These are phyloP conservation scores for Ennomos fuscantarius DNA, from an alignment of 2,888 invertebrate genomes.

Conservation along the genomic window DNA sequence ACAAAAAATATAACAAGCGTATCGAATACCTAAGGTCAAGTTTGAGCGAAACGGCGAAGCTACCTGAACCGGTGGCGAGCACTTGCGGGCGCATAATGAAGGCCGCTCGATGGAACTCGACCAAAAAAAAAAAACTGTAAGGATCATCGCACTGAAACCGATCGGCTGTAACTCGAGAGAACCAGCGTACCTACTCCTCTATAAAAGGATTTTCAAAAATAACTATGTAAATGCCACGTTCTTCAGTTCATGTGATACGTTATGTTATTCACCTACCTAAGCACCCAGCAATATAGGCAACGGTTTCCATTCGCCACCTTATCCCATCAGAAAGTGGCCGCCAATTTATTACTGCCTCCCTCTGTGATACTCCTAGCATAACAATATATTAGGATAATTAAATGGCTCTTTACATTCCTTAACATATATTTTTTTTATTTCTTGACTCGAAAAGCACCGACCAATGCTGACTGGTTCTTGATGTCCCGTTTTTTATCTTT, in stretches of 20 bases:
- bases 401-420: slow-evolving; percentile 85
- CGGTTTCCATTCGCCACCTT: slow-evolving; percentile 68
- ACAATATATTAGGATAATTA: slow-evolving; percentile 85
- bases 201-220: slow-evolving; percentile 31
- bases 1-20: slow-evolving; percentile 75
- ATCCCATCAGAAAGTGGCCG: slow-evolving; percentile 57
- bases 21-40: slow-evolving; percentile 82
- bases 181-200: slow-evolving; percentile 59
- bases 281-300: slow-evolving; percentile 29
- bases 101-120: slow-evolving; percentile 73
- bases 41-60: slow-evolving; percentile 71
- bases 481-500: slow-evolving; percentile 74
- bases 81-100: slow-evolving; percentile 79
- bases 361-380: slow-evolving; percentile 67
- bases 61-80: slow-evolving; percentile 74
- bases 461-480: slow-evolving; percentile 83
- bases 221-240: slow-evolving; percentile 7
- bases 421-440: slow-evolving; percentile 82
- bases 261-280: slow-evolving; percentile 22
- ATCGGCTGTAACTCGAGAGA: slow-evolving; percentile 57
- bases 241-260: background rate
- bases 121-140: slow-evolving; percentile 75
- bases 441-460: slow-evolving; percentile 78
- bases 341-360: slow-evolving; percentile 82
- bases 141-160: slow-evolving; percentile 79